These are phyloP conservation scores for Aproaerema taeniolella DNA, from an alignment of 2,888 invertebrate species.

Conservation along the genomic window DNA sequence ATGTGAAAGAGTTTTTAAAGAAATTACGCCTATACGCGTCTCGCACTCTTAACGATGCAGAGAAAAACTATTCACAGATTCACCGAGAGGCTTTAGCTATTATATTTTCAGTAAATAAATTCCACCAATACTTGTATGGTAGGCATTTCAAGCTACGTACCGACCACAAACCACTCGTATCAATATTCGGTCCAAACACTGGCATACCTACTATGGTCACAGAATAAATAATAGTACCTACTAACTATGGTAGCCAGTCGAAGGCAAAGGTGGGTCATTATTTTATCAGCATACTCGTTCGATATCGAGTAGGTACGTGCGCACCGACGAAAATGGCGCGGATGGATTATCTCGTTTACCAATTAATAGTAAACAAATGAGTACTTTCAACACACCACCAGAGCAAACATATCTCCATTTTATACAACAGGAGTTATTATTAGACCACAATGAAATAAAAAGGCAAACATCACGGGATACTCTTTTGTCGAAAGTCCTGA, in stretches of 20 bases:
- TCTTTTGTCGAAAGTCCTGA: constrained; percentile 9
- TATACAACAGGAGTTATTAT: background rate
- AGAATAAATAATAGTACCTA: constrained; percentile 7
- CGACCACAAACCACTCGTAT: background rate
- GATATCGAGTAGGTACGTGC: constrained; percentile 13
- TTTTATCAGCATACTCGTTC: constrained; percentile 12
- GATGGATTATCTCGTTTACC: constrained; percentile 9
- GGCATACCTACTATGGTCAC: constrained; percentile 3
- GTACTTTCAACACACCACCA: constrained; percentile 2
- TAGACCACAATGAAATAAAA: background rate
- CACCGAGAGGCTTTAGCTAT: background rate
- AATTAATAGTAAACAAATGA: constrained; percentile 1
- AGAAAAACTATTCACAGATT: constrained; percentile 2
- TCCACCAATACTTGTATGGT: constrained; percentile 2
- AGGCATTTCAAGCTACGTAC: constrained; percentile 1
- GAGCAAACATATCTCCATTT: background rate
- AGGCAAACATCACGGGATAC: background rate
- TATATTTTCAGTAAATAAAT: background rate
- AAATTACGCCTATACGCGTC: constrained; percentile 1
- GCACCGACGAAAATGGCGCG: constrained; percentile 13
- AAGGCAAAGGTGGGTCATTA: constrained; percentile 13
- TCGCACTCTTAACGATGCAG: background rate
- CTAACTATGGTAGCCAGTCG: constrained; percentile 8
- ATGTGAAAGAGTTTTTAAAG: constrained; percentile 7
- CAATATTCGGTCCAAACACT: background rate